These are phyloP conservation scores for Teleogryllus oceanicus DNA, from an alignment of 2,888 invertebrate genomes.

Conservation along the genomic window DNA sequence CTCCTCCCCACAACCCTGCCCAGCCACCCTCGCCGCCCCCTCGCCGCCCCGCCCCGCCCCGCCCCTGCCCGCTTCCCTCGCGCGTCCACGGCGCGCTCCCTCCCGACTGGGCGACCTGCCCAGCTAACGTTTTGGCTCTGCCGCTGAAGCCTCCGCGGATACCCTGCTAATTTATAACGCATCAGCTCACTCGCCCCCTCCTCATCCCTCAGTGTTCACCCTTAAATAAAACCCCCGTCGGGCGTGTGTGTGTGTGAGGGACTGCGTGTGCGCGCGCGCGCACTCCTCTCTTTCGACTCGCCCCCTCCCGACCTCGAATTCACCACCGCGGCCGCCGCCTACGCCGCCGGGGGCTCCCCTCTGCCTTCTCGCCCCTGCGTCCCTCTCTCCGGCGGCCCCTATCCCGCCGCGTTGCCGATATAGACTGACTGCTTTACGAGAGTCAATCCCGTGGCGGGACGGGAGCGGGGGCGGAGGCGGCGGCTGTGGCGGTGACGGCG, in stretches of 20 bases:
- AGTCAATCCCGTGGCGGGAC: constrained; percentile 24
- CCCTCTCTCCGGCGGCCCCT: not conserved
- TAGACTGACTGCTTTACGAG: constrained; percentile 27
- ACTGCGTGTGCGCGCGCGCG: too few species aligned
- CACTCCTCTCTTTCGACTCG: too few species aligned
- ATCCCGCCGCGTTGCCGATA: constrained; percentile 19
- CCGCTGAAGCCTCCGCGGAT: constrained; percentile 26
- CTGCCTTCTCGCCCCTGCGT: not conserved
- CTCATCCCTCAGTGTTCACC: constrained; percentile 20
- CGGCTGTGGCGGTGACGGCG: not conserved
- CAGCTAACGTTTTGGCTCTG: constrained; percentile 21
- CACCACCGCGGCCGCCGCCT: too few species aligned
- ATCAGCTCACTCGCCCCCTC: constrained; percentile 32
- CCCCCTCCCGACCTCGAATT: too few species aligned
- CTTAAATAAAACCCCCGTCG: constrained; percentile 29
- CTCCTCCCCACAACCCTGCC: not conserved
- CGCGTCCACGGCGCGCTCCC: not conserved
- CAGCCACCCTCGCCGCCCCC: not conserved
- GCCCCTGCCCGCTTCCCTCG: not conserved
- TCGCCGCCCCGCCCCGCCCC: not conserved
- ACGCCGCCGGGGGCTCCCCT: not conserved
- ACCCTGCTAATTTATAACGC: constrained; percentile 32
- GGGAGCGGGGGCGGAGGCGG: not conserved
- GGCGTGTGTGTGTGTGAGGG: too few species aligned
- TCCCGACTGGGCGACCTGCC: constrained; percentile 11